Conservation (phyloP, 2,113 vertebrate species). For the Ancistrus triradiatus region DNA sequence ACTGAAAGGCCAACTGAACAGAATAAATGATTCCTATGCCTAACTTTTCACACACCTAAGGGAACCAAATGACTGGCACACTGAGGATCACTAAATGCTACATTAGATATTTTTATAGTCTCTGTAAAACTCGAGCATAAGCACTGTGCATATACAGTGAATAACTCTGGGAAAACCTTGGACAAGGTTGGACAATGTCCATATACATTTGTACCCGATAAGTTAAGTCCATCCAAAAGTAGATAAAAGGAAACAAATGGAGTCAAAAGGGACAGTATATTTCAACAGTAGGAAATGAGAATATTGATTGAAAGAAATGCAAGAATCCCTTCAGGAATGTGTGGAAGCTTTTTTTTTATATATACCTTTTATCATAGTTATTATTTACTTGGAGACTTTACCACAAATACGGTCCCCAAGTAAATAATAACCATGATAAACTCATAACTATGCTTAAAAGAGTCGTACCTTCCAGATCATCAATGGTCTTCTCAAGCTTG, state of each 20-base stretch:
- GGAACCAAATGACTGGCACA: too few relatives aligned
- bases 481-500: constrained; percentile 98
- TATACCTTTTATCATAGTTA: too few relatives aligned
- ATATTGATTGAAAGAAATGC: constrained; percentile 10
- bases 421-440: constrained; percentile 3
- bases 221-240: constrained; percentile 4
- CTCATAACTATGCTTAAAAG: constrained; percentile 19
- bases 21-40: too few relatives aligned
- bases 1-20: too few relatives aligned
- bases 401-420: background rate
- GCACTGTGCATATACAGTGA: too few relatives aligned
- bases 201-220: background rate
- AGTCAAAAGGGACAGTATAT: constrained; percentile 13
- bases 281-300: constrained; percentile 1
- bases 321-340: background rate
- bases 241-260: constrained; percentile 15
- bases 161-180: too few relatives aligned
- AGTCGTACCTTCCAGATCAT: constrained; percentile 95
- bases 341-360: background rate
- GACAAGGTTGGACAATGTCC: too few relatives aligned
- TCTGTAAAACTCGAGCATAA: too few relatives aligned
- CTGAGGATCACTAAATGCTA: too few relatives aligned
- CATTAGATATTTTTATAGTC: too few relatives aligned
- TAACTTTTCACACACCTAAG: too few relatives aligned
- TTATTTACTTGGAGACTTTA: too few relatives aligned